Conservation (phyloP, 2,113 vertebrate genomes). For the Dipodomys merriami region DNA sequence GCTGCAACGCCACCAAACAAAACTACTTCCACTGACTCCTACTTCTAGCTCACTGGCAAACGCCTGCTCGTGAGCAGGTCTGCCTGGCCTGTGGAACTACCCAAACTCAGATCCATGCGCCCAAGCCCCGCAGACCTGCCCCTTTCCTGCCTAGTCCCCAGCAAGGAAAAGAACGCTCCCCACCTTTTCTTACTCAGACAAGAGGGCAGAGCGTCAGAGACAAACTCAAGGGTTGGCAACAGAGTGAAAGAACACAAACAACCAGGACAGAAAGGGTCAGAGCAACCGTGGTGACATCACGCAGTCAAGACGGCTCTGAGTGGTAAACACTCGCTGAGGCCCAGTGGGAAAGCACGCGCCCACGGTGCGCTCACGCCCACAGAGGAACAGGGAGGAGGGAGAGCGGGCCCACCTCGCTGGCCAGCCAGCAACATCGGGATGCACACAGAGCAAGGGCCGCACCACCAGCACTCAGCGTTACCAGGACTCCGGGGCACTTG, state of each 20-base stretch:
- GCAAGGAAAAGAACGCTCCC: not conserved
- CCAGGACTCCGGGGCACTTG: not conserved
- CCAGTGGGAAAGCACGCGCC: not conserved
- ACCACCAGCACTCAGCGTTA: not conserved
- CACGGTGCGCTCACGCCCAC: not conserved
- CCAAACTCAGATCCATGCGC: not conserved
- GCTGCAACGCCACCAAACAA: not conserved
- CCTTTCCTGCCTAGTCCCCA: not conserved
- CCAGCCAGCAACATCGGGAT: not conserved
- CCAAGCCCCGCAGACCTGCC: not conserved
- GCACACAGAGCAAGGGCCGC: not conserved
- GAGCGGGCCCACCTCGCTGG: not conserved
- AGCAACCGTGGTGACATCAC: not conserved
- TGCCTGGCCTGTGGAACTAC: too few relatives aligned
- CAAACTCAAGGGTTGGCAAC: not conserved
- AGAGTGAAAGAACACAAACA: not conserved
- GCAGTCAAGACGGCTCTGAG: not conserved
- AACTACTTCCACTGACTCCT: not conserved
- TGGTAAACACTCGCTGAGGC: too few relatives aligned
- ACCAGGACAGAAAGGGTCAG: not conserved
- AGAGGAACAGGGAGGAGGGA: too few relatives aligned
- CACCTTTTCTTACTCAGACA: not conserved
- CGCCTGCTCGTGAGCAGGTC: not conserved
- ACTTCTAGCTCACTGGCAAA: not conserved
- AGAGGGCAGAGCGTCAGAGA: not conserved